phyloP scores from a whole-genome alignment of 2,113 vertebrate genomes.

The Microcebus lehilahytsara region DNA sequence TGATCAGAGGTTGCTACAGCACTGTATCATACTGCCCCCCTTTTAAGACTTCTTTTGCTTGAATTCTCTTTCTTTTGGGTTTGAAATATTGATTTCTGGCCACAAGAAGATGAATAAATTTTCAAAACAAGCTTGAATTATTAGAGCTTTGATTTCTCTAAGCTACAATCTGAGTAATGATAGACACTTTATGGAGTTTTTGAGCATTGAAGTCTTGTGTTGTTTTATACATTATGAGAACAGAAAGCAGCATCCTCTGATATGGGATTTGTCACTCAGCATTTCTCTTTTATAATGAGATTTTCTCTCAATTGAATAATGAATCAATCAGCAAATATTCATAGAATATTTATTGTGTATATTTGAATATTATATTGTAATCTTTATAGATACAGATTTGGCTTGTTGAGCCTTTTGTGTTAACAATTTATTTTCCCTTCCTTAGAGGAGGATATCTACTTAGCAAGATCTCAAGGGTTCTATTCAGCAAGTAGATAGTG shows the following conservation, averaged over 20 bases:
- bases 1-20: background rate
- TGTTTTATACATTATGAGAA: background rate
- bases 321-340: slow-evolving; percentile 3
- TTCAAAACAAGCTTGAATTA: background rate
- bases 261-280: background rate
- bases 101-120: background rate
- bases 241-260: background rate
- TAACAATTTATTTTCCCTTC: background rate
- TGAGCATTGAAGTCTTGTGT: background rate
- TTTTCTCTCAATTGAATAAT: background rate
- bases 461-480: slow-evolving; percentile 5
- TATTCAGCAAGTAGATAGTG: background rate
- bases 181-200: background rate
- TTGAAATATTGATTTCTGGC: background rate
- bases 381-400: background rate
- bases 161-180: background rate
- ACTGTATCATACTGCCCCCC: background rate
- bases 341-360: background rate
- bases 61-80: background rate
- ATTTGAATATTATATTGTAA: slow-evolving; percentile 17
- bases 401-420: background rate
- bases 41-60: slow-evolving; percentile 9
- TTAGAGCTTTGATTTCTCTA: background rate
- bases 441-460: background rate
- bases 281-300: slow-evolving; percentile 15